phyloP scores from a whole-genome alignment of 2,797 vertebrate species.

The Prunella strophiata region DNA sequence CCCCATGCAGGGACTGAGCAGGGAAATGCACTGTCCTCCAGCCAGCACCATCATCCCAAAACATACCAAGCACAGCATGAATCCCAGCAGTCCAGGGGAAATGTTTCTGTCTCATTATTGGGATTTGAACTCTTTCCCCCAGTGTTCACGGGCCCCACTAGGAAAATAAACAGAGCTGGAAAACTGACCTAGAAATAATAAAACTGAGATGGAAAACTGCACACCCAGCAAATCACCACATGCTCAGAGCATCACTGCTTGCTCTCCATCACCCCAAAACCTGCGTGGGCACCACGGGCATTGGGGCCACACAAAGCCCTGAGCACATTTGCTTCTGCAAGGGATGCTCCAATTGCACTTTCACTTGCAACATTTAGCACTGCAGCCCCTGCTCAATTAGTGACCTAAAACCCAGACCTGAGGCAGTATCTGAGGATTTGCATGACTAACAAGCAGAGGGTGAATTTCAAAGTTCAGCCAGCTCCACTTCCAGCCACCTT shows the following conservation, averaged over 20 bases:
- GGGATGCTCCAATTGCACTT: conserved; percentile 1
- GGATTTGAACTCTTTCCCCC: not conserved
- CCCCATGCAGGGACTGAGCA: not conserved
- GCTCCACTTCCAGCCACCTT: not conserved
- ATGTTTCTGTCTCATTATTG: not conserved
- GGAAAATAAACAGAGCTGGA: not conserved
- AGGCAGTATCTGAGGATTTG: conserved; percentile 40
- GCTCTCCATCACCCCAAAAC: not conserved
- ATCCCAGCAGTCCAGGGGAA: not conserved
- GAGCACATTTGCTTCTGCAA: not conserved
- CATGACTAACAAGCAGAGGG: conserved; percentile 39
- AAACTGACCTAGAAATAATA: not conserved
- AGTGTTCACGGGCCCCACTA: not conserved
- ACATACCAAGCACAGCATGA: fast-evolving
- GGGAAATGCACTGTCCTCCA: not conserved
- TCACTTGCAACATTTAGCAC: conserved; percentile 23
- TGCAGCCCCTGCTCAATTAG: not conserved
- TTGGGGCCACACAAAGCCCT: fast-evolving
- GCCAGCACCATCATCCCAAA: not conserved
- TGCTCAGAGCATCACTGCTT: not conserved
- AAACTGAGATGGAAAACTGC: not conserved
- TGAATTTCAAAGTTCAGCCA: conserved; percentile 59
- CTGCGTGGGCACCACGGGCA: fast-evolving
- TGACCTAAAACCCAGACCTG: conserved; percentile 16
- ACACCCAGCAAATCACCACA: not conserved